Conservation (phyloP, 2,113 vertebrate species). For the Varanus salvator region DNA sequence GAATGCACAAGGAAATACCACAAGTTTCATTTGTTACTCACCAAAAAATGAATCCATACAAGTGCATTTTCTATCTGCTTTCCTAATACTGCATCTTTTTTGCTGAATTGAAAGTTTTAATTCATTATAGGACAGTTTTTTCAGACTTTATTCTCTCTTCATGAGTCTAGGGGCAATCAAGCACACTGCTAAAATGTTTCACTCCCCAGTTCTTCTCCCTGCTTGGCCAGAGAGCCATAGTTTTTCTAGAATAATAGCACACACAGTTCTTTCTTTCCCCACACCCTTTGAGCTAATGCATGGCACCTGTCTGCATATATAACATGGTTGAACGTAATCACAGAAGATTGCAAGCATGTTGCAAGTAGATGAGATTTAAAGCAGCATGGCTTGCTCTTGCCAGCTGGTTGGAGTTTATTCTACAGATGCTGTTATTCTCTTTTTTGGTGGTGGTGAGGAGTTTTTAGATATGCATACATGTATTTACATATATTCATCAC, state of each 20-base stretch:
- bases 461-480: too few species aligned
- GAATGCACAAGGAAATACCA: not conserved
- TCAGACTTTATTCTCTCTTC: not conserved
- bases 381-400: not conserved
- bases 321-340: not conserved
- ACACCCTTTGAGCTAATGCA: not conserved
- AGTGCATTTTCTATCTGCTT: conserved; percentile 20
- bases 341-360: not conserved
- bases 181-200: not conserved
- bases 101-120: not conserved
- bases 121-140: not conserved
- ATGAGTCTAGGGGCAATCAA: not conserved
- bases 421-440: too few species aligned
- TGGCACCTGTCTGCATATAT: not conserved
- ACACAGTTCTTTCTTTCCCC: not conserved
- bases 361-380: not conserved
- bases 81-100: not conserved
- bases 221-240: not conserved
- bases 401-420: not conserved
- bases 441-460: too few species aligned
- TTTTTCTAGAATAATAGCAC: not conserved
- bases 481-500: too few species aligned
- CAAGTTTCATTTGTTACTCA: not conserved
- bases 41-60: conserved; percentile 28
- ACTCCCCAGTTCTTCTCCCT: not conserved